Percentiles rank a stretch among this genome's conserved stretches.
Conservation (phyloP, 2,113 vertebrate genomes). For the Ciconia stormi region DNA sequence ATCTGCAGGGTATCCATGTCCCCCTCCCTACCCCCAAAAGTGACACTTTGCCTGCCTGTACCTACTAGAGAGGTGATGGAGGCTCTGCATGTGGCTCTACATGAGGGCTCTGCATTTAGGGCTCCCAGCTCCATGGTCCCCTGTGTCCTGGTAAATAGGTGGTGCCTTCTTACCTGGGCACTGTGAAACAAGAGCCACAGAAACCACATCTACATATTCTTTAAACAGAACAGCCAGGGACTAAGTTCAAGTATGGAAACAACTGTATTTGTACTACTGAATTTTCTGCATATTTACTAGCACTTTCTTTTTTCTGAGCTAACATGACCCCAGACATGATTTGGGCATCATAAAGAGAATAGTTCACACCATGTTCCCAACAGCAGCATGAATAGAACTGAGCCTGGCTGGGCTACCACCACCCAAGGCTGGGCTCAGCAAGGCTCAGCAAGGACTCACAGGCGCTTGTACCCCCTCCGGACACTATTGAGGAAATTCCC, state of each 20-base stretch:
- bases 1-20: rapidly evolving
- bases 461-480: rapidly evolving
- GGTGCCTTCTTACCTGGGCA: neutral
- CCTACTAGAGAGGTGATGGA: neutral
- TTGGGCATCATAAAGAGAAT: neutral
- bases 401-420: neutral
- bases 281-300: neutral
- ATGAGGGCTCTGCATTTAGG: neutral
- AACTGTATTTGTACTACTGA: neutral
- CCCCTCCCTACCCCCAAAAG: neutral
- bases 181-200: neutral
- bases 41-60: neutral
- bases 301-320: neutral
- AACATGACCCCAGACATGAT: neutral
- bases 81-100: no score
- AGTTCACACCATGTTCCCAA: neutral
- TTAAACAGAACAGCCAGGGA: neutral
- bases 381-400: neutral
- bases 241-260: neutral
- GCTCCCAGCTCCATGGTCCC: rapidly evolving
- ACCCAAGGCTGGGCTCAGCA: neutral
- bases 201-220: neutral
- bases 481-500: rapidly evolving
- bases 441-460: no score
- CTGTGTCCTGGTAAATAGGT: neutral